Base-by-base conservation (phyloP, 2,113 vertebrate species). In the Epinephelus moara region DNA sequence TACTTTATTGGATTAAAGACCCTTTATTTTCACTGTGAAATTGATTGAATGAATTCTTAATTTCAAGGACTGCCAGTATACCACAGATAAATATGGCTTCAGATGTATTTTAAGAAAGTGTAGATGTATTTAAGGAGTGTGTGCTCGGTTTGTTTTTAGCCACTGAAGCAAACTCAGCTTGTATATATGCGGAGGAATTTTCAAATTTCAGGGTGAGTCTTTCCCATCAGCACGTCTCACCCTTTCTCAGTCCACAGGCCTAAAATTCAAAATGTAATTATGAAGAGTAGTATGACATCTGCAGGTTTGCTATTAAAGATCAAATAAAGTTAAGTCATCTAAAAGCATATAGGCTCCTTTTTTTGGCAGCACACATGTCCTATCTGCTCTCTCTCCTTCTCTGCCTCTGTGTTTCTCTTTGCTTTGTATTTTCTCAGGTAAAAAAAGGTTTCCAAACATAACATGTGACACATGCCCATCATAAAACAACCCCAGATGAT, bases 321-420 rank as follows among this genome's bases (percentile, higher is more conserved):
- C 82, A 90, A 95, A 90, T 95, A 94, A 96, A 96, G 81, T 96
- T 95, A 96, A 96, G 96, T 94, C 93, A 94, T 95, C 94, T 92
- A 21, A 96, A 95, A 96, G 96, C 96, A 95, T 97, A 95, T 96
- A 88, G 90, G 7, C 5, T 47, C 30, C 13, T 75, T 60, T 61
- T 94, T 95, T 94, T 95, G 88, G 91, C 88, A 95, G 0, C 21
- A 55, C 6, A 3, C 50, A 18, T 96, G 94, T 95, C 94, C 92
- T 94, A 19, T 42, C 95, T 96, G 95, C 96, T 56, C 10, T 45
- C 3, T 75, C 91, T 59, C 11, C 93, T 93, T 95, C 95, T 57
- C 78, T 40, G n/a, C 56, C 67, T 68, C 13, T 45, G 8, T 45
- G 1, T 45, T 45, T 70, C 18, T 71, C 18, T 85, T 30, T 45